phyloP scores from a whole-genome alignment of 2,888 invertebrate species.

The Eupithecia exiguata region DNA sequence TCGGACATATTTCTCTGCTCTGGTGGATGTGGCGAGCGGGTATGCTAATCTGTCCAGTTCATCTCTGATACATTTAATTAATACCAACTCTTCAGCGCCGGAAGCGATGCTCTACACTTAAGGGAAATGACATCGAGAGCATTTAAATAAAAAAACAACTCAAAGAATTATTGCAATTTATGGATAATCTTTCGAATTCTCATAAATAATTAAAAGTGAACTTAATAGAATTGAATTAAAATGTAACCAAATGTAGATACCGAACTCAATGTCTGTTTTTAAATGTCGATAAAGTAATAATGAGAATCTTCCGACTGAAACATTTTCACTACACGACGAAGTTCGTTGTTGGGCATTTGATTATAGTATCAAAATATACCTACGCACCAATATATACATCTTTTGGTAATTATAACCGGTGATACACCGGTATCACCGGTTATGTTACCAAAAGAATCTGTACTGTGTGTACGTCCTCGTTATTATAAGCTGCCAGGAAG shows the following conservation, averaged over 20 bases:
- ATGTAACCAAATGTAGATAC: background rate
- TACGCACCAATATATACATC: background rate
- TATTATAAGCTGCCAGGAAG: background rate
- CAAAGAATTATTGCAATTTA: background rate
- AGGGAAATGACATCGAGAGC: slow-evolving; percentile 65
- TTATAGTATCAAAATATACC: background rate
- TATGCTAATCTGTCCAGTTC: slow-evolving; percentile 59
- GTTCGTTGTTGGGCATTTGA: background rate
- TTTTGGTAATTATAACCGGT: too few species aligned
- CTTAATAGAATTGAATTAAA: background rate
- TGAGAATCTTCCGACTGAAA: background rate
- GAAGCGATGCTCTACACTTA: slow-evolving; percentile 66
- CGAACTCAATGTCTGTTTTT: background rate
- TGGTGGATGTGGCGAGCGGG: slow-evolving; percentile 44
- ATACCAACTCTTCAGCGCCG: slow-evolving; percentile 58
- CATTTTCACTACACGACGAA: background rate
- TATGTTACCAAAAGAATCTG: too few species aligned
- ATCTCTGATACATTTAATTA: slow-evolving; percentile 58
- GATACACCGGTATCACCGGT: background rate
- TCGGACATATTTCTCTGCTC: background rate
- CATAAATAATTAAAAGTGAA: background rate
- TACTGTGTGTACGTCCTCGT: background rate
- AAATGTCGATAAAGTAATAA: background rate
- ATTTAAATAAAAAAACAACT: slow-evolving; percentile 25
- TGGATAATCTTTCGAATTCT: background rate